phyloP scores from a whole-genome alignment of 2,888 invertebrate genomes.

The Nomada fucata region DNA sequence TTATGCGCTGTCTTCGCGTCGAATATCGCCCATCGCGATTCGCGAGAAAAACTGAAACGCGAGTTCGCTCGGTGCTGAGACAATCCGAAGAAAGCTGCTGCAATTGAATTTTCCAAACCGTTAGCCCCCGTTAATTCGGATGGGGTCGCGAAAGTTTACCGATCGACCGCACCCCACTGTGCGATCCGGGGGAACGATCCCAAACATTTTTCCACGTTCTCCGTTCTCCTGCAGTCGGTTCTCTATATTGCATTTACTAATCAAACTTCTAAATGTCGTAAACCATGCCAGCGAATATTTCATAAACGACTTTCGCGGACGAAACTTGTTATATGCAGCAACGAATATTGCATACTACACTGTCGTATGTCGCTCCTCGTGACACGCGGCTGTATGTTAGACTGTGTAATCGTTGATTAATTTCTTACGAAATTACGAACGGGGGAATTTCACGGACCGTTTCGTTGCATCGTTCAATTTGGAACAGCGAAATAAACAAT shows the following conservation, averaged over 20 bases:
- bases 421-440: no score
- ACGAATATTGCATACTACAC: background rate
- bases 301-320: background rate
- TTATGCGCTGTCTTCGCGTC: no score
- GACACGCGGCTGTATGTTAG: no score
- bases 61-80: slow-evolving; percentile 13
- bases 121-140: slow-evolving; percentile 31
- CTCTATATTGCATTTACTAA: no score
- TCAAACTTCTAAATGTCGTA: no score
- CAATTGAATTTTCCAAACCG: background rate
- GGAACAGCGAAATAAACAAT: background rate
- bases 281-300: background rate
- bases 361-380: background rate
- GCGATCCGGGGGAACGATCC: background rate
- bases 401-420: no score
- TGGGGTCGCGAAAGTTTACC: slow-evolving; percentile 18
- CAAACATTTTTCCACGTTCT: no score
- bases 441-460: no score
- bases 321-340: background rate
- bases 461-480: slow-evolving; percentile 6
- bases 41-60: no score
- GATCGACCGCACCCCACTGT: background rate
- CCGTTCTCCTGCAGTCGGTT: no score
- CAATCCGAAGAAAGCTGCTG: slow-evolving; percentile 15
- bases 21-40: no score